Evolutionary conservation across 1,140 invertebrate genomes (phyloP), one percentile per base, ranked within the genome.

Genomic region (Galendromus occidentalis): DNA sequence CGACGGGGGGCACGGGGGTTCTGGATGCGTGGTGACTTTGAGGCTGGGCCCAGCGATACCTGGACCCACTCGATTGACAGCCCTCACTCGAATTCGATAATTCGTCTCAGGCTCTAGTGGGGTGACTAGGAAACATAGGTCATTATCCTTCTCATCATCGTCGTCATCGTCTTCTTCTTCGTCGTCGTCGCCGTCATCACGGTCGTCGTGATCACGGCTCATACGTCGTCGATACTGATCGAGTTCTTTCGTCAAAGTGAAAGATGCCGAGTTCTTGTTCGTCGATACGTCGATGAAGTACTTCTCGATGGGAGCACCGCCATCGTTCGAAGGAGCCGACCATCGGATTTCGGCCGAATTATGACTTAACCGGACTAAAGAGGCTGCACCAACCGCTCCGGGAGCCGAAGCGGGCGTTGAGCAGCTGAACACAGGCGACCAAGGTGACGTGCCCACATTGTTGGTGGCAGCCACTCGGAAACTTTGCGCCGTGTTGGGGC

Each of bases 1-100:
- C 45, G 75, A 74, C 0, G 88, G 87, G 22, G 88, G 84, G 1
- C 78, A 69, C 0, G 88, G 88, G 0, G 88, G 87, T 9, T 86
- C 79, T 14, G 85, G 82, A 41, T 83, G 77, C 0, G 88, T 91
- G 12, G 78, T 77, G 20, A 84, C 78, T 75, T 83, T 84, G 17
- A 85, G 75, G 42, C 82, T 77, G 25, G 83, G 77, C 66, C 86
- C 88, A 74, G 83, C 88, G 42, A 83, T 78, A 18, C 88, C 87
- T n/a, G 80, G 76, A 7, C 87, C 87, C n/a, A 89, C 82, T 67
- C 80, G 80, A 75, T 88, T 91, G 6, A 88, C 81, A 42, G 87
- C 89, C 74, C 86, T 85, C 29, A 88, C 81, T 66, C 84, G 80
- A 63, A 88, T 80, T 74, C 83, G 85, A 71, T 65, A 74, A 1